Base-by-base conservation (phyloP, 2,888 invertebrate genomes). In the Graphium colonna region DNA sequence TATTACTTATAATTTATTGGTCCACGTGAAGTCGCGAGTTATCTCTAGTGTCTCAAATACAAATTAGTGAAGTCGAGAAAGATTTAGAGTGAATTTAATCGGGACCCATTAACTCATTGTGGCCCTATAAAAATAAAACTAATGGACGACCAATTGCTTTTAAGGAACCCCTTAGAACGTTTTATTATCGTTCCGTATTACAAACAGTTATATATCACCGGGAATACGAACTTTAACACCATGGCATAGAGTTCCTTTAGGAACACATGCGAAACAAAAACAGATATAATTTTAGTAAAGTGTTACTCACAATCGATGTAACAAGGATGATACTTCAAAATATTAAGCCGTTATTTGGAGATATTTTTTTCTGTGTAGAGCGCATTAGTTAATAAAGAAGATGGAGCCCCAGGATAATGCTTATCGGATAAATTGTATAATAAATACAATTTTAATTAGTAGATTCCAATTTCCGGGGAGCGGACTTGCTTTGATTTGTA, bases 71-170 rank as follows among this genome's bases (percentile, higher is more conserved):
- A 50, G 21, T 50, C 40, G 26, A 36, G 33, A 42, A 15, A 45
- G 50, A 50, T 54, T 54, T 46, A 50, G 50, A 54, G 50, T 54
- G 49, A 49, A 50, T 54, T 50, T 45, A 54, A 54, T 41, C 40
- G 40, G 41, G 45, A 31, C 5, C 58, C 55, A 58, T 58, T 56
- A 56, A 58, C 49, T 51, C 53, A 53, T 56, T 56, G 53, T 53
- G 48, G 44, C 40, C 53, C 58, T 56, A 58, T 58, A 58, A 58
- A 58, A 58, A 58, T 58, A 58, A 58, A 58, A 56, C 51, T 58
- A 58, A 58, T 56, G 51, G 55, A 43, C 47, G 47, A 38, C 42
- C 55, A 55, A 58, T 55, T 55, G 53, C 58, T 51, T 52, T 55
- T 52, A 52, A 57, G 44, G 45, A 53, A 53, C 44, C 48, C 58